Percentiles rank a stretch among this genome's conserved stretches.
phyloP scores from a whole-genome alignment of 2,797 vertebrate species.

The Enteromius treurensis region DNA sequence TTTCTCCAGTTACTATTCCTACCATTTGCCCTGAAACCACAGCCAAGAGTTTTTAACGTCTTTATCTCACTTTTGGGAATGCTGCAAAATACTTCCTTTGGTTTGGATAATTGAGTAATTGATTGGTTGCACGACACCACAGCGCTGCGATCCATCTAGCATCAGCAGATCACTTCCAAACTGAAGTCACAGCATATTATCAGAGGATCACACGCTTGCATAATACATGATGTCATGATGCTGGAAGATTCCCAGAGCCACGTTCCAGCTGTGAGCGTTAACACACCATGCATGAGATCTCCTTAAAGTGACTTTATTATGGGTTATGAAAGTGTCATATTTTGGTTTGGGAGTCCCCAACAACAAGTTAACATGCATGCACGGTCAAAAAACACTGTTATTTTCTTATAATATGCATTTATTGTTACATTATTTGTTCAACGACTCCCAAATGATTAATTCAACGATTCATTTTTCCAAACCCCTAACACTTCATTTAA shows the following conservation, averaged over 20 bases:
- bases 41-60: neutral
- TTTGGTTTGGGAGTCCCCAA: too few species aligned
- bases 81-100: neutral
- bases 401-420: too few species aligned
- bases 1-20: slow-evolving; percentile 20
- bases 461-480: too few species aligned
- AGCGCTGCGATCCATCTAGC: neutral
- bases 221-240: slow-evolving; percentile 26
- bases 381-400: too few species aligned
- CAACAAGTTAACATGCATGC: too few species aligned
- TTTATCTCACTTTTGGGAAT: slow-evolving; percentile 20
- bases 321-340: too few species aligned
- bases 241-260: slow-evolving; percentile 1
- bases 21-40: neutral
- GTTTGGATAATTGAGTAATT: slow-evolving; percentile 8
- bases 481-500: too few species aligned
- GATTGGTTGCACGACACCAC: neutral
- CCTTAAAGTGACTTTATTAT: too few species aligned
- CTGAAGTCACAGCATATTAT: slow-evolving; percentile 7
- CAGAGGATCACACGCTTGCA: slow-evolving; percentile 8
- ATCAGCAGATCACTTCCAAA: neutral
- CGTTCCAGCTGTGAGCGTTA: neutral
- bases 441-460: too few species aligned
- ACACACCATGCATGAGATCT: neutral
- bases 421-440: too few species aligned